A percentile compares a stretch with the other conserved stretches of the same genome.
Evolutionary conservation across 2,113 vertebrate species (phyloP).

Genomic region (Herpailurus yagouaroundi): DNA sequence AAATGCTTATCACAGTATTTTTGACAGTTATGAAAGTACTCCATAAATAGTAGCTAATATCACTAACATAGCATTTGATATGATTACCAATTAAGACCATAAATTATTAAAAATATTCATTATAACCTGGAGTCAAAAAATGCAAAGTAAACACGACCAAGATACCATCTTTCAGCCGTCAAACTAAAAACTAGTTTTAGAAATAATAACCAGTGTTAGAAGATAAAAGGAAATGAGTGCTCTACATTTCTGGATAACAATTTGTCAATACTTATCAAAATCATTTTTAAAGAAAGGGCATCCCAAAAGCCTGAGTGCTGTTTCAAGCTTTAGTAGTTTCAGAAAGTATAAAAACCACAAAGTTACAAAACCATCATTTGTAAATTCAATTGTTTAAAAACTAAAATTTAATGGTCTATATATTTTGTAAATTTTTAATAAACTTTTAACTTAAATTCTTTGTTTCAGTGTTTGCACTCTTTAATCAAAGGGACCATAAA

Average conservation of each 20-base stretch:
- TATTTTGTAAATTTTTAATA: not conserved
- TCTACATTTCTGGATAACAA: not conserved
- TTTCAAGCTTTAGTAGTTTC: not conserved
- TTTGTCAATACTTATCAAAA: not conserved
- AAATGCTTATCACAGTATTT: not conserved
- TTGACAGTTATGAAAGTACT: not conserved
- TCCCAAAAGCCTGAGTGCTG: not conserved
- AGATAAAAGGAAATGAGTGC: not conserved
- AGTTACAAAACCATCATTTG: not conserved
- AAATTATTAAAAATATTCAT: constrained; percentile 30
- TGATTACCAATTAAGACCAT: not conserved
- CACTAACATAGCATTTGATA: constrained; percentile 12
- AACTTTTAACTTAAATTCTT: constrained; percentile 20
- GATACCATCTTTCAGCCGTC: not conserved
- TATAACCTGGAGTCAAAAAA: not conserved
- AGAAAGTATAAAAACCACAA: not conserved
- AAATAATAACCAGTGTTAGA: not conserved
- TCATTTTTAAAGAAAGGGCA: not conserved
- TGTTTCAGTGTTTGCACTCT: not conserved
- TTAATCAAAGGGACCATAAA: not conserved
- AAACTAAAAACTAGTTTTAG: constrained; percentile 1
- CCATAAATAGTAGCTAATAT: not conserved
- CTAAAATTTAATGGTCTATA: not conserved
- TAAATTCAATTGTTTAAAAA: not conserved
- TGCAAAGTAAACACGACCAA: not conserved